Base-by-base conservation (phyloP, 2,113 vertebrate species). In the Stictonetta naevosa region DNA sequence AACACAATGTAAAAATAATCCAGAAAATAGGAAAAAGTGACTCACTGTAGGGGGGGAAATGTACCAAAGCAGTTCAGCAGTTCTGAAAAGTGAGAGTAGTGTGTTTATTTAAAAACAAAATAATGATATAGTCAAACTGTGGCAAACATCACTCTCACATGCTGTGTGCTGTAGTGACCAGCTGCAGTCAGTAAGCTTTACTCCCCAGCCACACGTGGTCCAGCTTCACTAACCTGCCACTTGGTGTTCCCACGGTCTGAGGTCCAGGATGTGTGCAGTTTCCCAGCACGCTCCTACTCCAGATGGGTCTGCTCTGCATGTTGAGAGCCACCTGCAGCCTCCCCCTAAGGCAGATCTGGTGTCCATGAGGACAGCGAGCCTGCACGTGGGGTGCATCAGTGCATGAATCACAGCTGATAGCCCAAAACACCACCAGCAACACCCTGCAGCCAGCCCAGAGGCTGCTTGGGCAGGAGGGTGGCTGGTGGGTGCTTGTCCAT, bases 11-110 rank as follows among this genome's bases (percentile, higher is more conserved):
- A 88, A 96, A 97, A 97, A 91, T 82, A 80, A 94, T 85, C 86
- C 92, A 87, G 95, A 97, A 97, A 97, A 96, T 82, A 94, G 96
- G 97, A 97, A 96, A 85, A 17, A 10, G 83, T 90, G 82, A 82
- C 78, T 97, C 53, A 11, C 22, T 90, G 38, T 82, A 87, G 56
- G 59, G 28, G 28, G 78, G 11, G 11, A 84, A 73, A 90, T 36
- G 38, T 60, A 86, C 90, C 56, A 82, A 87, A 95, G 56, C 74
- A 83, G 60, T 67, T 86, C 60, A 95, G 56, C 74, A 83, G 60
- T 67, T 86, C 60, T 69, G 50, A 74, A 83, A 96, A 72, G 33
- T 42, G 58, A 68, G 88, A 40, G 28, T 29, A 60, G n/a, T 58
- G 16, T 50, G 22, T 28, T 83, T 86, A 64, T 84, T 90, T 89